These are phyloP conservation scores for Mylabris phalerata DNA, from an alignment of 1,140 invertebrate species.

Conservation along the genomic window DNA sequence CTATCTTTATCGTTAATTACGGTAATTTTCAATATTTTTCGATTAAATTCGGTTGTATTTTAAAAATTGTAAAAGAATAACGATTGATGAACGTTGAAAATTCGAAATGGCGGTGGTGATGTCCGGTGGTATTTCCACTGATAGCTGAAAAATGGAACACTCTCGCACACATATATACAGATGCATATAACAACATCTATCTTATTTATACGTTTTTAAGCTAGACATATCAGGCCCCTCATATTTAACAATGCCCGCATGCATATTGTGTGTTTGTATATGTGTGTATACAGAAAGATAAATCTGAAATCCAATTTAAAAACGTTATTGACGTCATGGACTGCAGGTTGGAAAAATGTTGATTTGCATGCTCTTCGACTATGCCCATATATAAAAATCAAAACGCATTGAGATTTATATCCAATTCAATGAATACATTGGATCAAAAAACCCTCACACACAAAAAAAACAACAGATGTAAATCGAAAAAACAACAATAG, in stretches of 20 bases:
- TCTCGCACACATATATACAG: no score
- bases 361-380: constrained; percentile 18
- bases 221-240: constrained; percentile 16
- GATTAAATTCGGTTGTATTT: no score
- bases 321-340: constrained; percentile 29
- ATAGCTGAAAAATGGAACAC: constrained; percentile 14
- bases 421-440: constrained; percentile 9
- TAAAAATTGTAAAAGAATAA: not conserved
- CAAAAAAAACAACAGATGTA: no score
- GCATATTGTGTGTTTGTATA: constrained; percentile 13
- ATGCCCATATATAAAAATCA: constrained; percentile 18
- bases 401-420: constrained; percentile 18
- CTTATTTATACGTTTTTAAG: constrained; percentile 16
- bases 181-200: constrained; percentile 1
- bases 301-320: constrained; percentile 29
- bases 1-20: no score
- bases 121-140: not conserved
- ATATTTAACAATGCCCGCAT: constrained; percentile 20
- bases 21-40: no score
- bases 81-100: not conserved
- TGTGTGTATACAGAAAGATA: constrained; percentile 15
- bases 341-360: constrained; percentile 26
- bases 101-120: not conserved
- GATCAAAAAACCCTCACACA: no score
- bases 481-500: no score